Evolutionary conservation across 2,113 vertebrate species (phyloP).

Genomic region (Antigone vipio): DNA sequence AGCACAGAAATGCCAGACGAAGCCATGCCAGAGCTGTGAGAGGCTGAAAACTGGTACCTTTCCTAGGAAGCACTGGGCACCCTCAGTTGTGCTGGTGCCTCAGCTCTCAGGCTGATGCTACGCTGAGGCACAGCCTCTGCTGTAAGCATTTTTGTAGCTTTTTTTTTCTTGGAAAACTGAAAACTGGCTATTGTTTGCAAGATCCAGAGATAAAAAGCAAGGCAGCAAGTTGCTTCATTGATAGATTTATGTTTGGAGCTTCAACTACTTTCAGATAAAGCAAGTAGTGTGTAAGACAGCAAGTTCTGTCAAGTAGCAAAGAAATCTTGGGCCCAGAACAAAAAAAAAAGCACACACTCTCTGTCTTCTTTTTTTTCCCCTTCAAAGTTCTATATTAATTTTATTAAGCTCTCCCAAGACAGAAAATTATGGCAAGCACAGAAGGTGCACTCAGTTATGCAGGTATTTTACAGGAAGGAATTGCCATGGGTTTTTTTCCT

Average conservation of each 20-base stretch:
- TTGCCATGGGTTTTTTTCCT: background rate
- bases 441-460: background rate
- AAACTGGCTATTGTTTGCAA: background rate
- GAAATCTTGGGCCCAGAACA: background rate
- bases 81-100: background rate
- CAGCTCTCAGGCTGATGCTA: fast-evolving
- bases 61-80: fast-evolving
- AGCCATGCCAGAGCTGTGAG: background rate
- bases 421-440: background rate
- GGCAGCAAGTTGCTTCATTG: background rate
- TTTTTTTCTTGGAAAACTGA: background rate
- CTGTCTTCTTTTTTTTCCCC: background rate
- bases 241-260: background rate
- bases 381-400: background rate
- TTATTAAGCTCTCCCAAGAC: background rate
- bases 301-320: background rate
- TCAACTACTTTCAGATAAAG: background rate
- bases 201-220: background rate
- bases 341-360: background rate
- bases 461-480: background rate
- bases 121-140: background rate
- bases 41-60: background rate
- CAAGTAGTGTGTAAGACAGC: background rate
- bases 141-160: background rate
- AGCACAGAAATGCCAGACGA: background rate